Evolutionary conservation across 2,113 vertebrate genomes (phyloP).

Genomic region (Dicentrarchus labrax): DNA sequence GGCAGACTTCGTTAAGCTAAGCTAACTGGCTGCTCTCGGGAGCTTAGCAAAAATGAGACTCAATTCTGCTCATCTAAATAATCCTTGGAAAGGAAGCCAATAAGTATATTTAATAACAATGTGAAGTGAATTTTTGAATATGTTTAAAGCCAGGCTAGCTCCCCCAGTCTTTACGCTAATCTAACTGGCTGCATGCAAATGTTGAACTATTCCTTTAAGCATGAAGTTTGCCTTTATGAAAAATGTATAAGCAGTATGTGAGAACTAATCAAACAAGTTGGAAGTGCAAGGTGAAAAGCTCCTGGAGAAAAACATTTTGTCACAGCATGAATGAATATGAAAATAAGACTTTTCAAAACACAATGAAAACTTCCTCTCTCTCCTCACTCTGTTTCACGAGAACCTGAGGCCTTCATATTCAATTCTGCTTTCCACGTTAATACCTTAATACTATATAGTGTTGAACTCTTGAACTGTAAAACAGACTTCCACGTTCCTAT

Average conservation of each 20-base stretch:
- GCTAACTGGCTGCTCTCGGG: no score
- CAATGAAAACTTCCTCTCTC: background rate
- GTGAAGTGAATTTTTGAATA: no score
- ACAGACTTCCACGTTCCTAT: constrained; percentile 39
- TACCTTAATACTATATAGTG: background rate
- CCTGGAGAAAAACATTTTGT: constrained; percentile 1
- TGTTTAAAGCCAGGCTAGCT: background rate
- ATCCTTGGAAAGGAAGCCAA: background rate
- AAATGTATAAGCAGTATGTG: constrained; percentile 10
- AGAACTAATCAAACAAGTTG: constrained; percentile 25
- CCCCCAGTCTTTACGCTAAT: background rate
- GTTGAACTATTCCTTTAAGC: constrained; percentile 15
- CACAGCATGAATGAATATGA: background rate
- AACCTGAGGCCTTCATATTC: constrained; percentile 5
- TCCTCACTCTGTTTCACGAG: constrained; percentile 8
- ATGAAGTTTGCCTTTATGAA: constrained; percentile 33
- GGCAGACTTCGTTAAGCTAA: background rate
- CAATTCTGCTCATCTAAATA: background rate
- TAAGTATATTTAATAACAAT: no score
- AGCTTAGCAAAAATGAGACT: background rate
- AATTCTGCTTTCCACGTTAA: background rate
- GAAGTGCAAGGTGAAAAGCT: background rate
- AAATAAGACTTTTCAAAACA: background rate
- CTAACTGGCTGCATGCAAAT: background rate
- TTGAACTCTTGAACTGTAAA: constrained; percentile 24